Evolutionary conservation across 2,113 vertebrate genomes (phyloP).

Genomic region (Hiodon alosoides): DNA sequence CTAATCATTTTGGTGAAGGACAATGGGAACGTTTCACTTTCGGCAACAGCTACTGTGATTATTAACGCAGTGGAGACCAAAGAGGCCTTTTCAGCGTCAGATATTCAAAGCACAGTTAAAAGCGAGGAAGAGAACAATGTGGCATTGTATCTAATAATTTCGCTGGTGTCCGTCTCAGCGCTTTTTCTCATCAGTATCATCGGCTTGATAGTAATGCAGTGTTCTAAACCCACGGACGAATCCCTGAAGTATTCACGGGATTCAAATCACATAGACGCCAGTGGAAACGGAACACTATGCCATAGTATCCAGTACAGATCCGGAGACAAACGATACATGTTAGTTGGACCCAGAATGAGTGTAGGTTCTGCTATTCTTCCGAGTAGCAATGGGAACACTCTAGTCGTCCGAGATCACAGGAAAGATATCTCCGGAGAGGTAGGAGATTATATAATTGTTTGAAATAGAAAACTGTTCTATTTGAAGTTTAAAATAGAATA

Average conservation of each 20-base stretch:
- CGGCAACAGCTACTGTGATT: constrained; percentile 16
- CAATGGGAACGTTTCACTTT: constrained; percentile 21
- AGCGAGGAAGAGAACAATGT: constrained; percentile 3
- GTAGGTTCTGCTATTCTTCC: constrained; percentile 20
- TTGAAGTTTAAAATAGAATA: too few relatives aligned
- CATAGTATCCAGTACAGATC: too few relatives aligned
- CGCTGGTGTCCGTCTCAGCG: constrained; percentile 8
- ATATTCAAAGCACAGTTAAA: neutral
- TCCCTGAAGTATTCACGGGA: constrained; percentile 19
- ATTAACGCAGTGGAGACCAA: constrained; percentile 13
- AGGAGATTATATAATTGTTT: too few relatives aligned
- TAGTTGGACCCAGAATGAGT: constrained; percentile 27
- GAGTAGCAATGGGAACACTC: neutral
- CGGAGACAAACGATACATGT: neutral
- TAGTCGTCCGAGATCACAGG: neutral
- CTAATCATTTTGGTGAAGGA: constrained; percentile 14
- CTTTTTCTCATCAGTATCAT: constrained; percentile 32
- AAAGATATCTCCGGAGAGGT: neutral
- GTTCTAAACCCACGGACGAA: constrained; percentile 14
- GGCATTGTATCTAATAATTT: constrained; percentile 14
- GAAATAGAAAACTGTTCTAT: too few relatives aligned
- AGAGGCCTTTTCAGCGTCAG: neutral
- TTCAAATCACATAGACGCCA: constrained; percentile 23
- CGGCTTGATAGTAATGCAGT: constrained; percentile 24
- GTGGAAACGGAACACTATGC: neutral